Evolutionary conservation across 2,113 vertebrate genomes (phyloP), one percentile per base, ranked within the genome.

Genomic region (Pygoscelis antarcticus): DNA sequence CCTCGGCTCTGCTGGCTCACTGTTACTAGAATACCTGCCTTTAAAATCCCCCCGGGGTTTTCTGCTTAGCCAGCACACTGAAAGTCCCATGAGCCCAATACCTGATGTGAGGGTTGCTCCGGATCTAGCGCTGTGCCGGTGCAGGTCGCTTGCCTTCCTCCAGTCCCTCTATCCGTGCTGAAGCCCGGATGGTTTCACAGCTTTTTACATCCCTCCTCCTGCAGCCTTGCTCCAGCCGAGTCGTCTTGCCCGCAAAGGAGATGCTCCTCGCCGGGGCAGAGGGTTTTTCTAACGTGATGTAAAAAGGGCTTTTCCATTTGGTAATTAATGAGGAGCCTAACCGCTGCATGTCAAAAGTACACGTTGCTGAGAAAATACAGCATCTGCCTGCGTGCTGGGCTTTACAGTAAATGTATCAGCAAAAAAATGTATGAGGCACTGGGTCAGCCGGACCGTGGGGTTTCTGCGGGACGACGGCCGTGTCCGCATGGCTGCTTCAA

Each of bases 391-490:
- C 2, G 3, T 4, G 27, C 29, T 16, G 36, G 30, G 30, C 46
- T 58, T 74, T 42, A 25, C 42, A 6, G 71, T 49, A 42, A 80
- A 38, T 0, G 6, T 2, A 2, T 27, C 30, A 7, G n/a, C 40
- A 25, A 11, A 64, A 62, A 84, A 21, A 8, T 2, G 13, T 2
- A 3, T 4, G 58, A 71, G 51, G 44, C 21, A 10, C 22, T 0
- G 3, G 19, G 26, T 13, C 22, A 9, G 42, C 9, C 1, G 6
- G 34, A 9, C 21, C 6, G 1, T 1, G 11, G 69, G 29, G 10
- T 18, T 44, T 27, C 40, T 40, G 30, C 0, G 3, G 51, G 55
- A 3, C 10, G n/a, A 11, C 0, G 13, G n/a, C 47, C 3, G 0
- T 16, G 60, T 30, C 68, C 0, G 3, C 32, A 1, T 4, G 32